Evolutionary conservation across 1,140 invertebrate genomes (phyloP), one percentile per base, ranked within the genome.

Genomic region (Babylonia areolata): DNA sequence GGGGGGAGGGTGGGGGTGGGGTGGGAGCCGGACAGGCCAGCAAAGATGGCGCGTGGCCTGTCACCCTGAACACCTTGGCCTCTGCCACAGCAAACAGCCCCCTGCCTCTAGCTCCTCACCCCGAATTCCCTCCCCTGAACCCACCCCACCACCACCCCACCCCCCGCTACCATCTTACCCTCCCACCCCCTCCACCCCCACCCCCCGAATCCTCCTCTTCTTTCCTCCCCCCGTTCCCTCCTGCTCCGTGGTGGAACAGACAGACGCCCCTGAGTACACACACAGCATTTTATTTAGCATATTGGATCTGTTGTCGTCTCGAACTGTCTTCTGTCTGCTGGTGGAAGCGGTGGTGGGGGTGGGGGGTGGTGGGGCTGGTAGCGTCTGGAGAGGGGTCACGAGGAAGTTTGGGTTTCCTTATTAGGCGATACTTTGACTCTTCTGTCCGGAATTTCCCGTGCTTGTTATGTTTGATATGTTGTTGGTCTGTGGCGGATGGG

Each of bases 41-140:
- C 12, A 64, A 23, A 15, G 35, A 37, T 83, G 31, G 85, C 64
- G 73, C 85, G 46, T 31, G 69, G 40, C 31, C 40, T 86, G 39
- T 86, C 85, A 86, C 83, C 81, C 75, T 12, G 31, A 86, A 58
- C 31, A 81, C 73, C 73, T 64, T 33, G 81, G 58, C 23, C 54
- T 69, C 15, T 39, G 28, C 31, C 81, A 11, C 28, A 35, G n/a
- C 3, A 23, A 20, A 28, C n/a, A n/a, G n/a, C 2, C 58, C 5
- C 20, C 28, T 23, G 15, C 28, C 58, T 64, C 58, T 20, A 51
- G 9, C 46, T 51, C 46, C 46, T 51, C 46, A 51, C 17, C 46
- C 46, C 46, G 9, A 51, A 51, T 64, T 64, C 58, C 23, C 28
- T 64, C 28, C 33, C 5, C 73, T 75, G 28, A 12, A n/a, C 28